Evolutionary conservation across 2,797 vertebrate species (phyloP).

Genomic region (Alfaro cultratus): DNA sequence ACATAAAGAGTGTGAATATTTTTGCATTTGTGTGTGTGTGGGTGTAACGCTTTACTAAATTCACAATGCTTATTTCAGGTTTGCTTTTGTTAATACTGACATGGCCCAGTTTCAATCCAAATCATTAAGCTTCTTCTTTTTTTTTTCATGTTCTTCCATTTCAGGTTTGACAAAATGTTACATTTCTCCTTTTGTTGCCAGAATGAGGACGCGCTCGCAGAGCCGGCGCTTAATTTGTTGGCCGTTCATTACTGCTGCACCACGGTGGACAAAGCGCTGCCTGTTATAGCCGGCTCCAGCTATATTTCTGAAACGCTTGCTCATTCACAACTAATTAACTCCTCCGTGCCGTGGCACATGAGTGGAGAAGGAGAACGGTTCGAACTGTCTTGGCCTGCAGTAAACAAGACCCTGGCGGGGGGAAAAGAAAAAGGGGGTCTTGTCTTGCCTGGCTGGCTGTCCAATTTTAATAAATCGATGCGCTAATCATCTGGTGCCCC

Average conservation of each 20-base stretch:
- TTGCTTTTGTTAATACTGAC: background rate
- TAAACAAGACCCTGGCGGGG: conserved; percentile 76
- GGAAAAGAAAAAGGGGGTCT: conserved; percentile 42
- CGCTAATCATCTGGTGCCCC: conserved; percentile 76
- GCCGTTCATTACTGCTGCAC: conserved; percentile 51
- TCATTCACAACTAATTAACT: conserved; percentile 76
- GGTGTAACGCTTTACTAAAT: background rate
- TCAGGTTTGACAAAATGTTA: background rate
- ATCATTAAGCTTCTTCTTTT: background rate
- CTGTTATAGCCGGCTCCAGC: conserved; percentile 44
- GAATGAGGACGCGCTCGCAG: conserved; percentile 1
- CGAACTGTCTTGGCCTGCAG: conserved; percentile 59
- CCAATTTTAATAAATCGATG: conserved; percentile 83
- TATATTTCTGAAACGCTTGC: conserved; percentile 49
- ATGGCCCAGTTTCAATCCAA: background rate
- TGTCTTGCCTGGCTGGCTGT: conserved; percentile 52
- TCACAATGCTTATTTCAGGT: background rate
- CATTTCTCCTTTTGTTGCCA: conserved; percentile 7
- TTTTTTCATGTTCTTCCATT: background rate
- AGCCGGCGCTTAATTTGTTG: conserved; percentile 23
- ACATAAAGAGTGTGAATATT: background rate
- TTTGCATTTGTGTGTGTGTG: background rate
- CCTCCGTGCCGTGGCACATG: conserved; percentile 43
- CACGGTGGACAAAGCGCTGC: conserved; percentile 49
- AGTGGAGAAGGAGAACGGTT: conserved; percentile 52